Base-by-base conservation (phyloP, 2,797 vertebrate genomes). In the Leucoraja ocellata region DNA sequence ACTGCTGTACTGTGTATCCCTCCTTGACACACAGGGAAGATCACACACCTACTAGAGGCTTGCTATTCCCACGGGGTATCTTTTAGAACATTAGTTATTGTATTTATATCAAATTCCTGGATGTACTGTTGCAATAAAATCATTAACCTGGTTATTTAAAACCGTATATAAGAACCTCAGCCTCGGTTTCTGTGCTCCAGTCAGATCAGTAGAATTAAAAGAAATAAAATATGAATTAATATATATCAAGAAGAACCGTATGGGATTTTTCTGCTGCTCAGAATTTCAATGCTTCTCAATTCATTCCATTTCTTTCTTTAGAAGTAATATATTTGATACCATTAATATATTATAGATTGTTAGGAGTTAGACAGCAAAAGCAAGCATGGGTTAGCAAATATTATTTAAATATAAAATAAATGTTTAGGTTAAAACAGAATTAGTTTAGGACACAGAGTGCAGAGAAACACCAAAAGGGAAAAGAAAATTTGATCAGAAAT, bases 381-480 rank as follows among this genome's bases (percentile, higher is more conserved):
- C 16, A 88, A 68, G 63, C 84, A 88, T 88, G 61, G 61, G 23
- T 92, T 92, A 74, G 90, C 90, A 92, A 92, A 92, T 92, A 92
- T 71, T 92, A 74, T 76, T 76, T 92, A 92, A 92, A 76, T 74
- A 76, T 92, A 92, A 92, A 92, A 46, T 46, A 92, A 71, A 92
- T 76, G 32, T 91, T 71, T 92, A 54, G 36, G 90, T 92, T 92
- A 54, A 74, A 76, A 54, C 46, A 54, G 90, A 73, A 74, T 76
- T 73, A 13, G 71, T 92, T 92, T 73, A 76, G 90, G 68, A 92
- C 68, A 76, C 36, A 28, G 68, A 39, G 90, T 68, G 39, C 90
- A 46, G 90, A 54, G 73, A 11, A 46, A 28, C 23, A 25, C 68
- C 90, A 74, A 91, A 54, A 74, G 90, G 68, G 74, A 74, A 39